Conservation (phyloP, 2,797 vertebrate species). For the Phrynocephalus guinanensis region DNA sequence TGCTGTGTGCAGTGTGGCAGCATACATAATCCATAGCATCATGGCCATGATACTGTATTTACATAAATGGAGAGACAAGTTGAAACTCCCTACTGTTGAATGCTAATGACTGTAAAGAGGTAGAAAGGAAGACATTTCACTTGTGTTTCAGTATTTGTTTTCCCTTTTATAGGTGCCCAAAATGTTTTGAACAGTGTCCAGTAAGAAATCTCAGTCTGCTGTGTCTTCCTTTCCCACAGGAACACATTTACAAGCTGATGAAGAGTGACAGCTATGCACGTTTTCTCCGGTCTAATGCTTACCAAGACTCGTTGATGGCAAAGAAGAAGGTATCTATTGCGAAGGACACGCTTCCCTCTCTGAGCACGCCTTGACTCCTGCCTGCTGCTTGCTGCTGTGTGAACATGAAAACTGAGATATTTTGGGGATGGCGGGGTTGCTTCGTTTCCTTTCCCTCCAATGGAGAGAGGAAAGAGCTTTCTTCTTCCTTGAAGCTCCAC, state of each 20-base stretch:
- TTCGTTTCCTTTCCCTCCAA: conserved; percentile 56
- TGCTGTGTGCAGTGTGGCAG: no score
- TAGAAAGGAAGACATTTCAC: conserved; percentile 21
- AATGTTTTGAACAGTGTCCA: conserved; percentile 56
- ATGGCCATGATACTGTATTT: not conserved
- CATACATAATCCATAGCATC: not conserved
- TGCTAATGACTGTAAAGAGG: not conserved
- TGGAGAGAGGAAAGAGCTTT: conserved; percentile 63
- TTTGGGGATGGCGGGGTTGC: conserved; percentile 10
- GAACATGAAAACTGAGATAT: conserved; percentile 71
- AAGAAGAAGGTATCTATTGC: conserved; percentile 92
- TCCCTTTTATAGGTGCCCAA: conserved; percentile 64
- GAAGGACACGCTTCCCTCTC: conserved; percentile 77
- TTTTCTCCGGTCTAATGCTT: conserved; percentile 93
- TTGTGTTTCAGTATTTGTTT: conserved; percentile 6
- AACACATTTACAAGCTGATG: conserved; percentile 98
- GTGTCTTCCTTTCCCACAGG: conserved; percentile 81
- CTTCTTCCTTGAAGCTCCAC: conserved; percentile 35
- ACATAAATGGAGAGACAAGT: not conserved
- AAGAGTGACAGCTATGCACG: conserved; percentile 98
- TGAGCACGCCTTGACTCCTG: conserved; percentile 74
- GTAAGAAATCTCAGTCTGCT: conserved; percentile 64
- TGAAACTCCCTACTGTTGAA: conserved; percentile 32
- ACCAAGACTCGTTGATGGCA: conserved; percentile 93
- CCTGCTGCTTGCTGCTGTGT: conserved; percentile 82